Conservation (phyloP, 2,797 vertebrate species). For the Sebastes jordani region DNA sequence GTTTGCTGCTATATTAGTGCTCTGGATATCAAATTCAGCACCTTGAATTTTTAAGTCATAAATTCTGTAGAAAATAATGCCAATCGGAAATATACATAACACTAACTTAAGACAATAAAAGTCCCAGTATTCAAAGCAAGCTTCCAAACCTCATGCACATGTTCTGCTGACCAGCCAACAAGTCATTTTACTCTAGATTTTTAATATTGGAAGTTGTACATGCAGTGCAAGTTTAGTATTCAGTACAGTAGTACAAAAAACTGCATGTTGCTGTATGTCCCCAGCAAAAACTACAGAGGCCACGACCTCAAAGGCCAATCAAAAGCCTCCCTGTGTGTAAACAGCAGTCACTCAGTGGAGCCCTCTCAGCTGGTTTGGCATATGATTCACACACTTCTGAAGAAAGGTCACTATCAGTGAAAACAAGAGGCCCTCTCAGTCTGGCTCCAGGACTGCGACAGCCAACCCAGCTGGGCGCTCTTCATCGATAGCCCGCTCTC, state of each 20-base stretch:
- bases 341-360: constrained; percentile 44
- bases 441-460: constrained; percentile 29
- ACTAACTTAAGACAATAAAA: neutral
- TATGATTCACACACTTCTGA: constrained; percentile 66
- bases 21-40: too few relatives aligned
- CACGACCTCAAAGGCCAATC: constrained; percentile 3
- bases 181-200: neutral
- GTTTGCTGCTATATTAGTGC: too few relatives aligned
- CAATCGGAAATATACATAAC: neutral
- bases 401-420: constrained; percentile 51
- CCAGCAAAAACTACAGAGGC: neutral
- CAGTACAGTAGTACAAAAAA: neutral
- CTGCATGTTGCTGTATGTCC: neutral
- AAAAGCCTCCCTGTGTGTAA: constrained; percentile 30
- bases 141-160: neutral
- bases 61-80: neutral
- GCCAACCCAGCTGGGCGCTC: constrained; percentile 55
- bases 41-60: neutral
- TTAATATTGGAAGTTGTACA: neutral
- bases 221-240: neutral
- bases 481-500: constrained; percentile 42
- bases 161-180: neutral
- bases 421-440: constrained; percentile 65
- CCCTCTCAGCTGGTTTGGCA: constrained; percentile 50
- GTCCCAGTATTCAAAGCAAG: neutral